Conservation (phyloP, 2,797 vertebrate species). For the Pangasius sanitwongsei region DNA sequence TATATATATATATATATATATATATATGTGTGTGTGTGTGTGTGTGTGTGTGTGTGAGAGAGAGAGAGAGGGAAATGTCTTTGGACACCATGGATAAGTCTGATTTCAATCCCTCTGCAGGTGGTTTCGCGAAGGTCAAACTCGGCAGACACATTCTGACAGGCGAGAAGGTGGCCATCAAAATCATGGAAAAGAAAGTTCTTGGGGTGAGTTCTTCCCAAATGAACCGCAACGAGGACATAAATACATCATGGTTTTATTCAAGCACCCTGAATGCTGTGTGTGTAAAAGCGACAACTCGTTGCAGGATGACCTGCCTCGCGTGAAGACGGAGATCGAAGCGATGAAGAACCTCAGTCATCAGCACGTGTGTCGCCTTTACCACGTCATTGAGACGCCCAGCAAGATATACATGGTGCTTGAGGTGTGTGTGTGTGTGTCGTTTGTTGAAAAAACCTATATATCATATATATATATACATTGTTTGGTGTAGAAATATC, state of each 20-base stretch:
- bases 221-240: not conserved
- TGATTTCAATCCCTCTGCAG: constrained; percentile 64
- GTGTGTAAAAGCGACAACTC: not conserved
- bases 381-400: constrained; percentile 91
- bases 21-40: not conserved
- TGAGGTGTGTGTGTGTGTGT: constrained; percentile 75
- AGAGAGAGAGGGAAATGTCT: not conserved
- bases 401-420: constrained; percentile 92
- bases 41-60: not conserved
- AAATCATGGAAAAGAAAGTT: constrained; percentile 93
- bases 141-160: constrained; percentile 86
- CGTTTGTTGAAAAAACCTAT: not conserved
- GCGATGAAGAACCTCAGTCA: constrained; percentile 94
- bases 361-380: constrained; percentile 90
- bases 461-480: not conserved
- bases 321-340: constrained; percentile 90
- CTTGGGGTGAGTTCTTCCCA: constrained; percentile 81
- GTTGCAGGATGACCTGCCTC: constrained; percentile 86
- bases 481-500: not conserved
- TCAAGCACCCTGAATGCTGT: fast-evolving
- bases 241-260: no score
- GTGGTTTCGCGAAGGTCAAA: constrained; percentile 96
- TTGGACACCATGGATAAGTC: not conserved
- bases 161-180: constrained; percentile 93
- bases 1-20: not conserved